Percentiles rank a stretch among this genome's conserved stretches.
These are phyloP conservation scores for Apoda limacodes DNA, from an alignment of 2,888 invertebrate genomes.

Conservation along the genomic window DNA sequence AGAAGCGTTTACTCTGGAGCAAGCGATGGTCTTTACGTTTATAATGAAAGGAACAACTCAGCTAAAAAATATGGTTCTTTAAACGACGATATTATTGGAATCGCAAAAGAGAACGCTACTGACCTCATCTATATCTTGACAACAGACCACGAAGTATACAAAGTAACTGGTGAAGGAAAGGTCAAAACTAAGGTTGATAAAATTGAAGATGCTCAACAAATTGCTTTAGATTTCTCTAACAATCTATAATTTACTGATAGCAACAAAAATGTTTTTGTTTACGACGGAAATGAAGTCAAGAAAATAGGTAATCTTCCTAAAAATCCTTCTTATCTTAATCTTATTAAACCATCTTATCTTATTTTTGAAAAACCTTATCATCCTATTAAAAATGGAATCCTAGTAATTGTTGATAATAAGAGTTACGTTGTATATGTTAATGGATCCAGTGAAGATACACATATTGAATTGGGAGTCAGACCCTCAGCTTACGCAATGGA, in stretches of 20 bases:
- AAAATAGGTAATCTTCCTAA: no score
- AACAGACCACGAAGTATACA: conserved; percentile 33
- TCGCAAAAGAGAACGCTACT: conserved; percentile 16
- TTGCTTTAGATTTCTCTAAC: conserved; percentile 35
- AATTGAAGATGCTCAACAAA: conserved; percentile 33
- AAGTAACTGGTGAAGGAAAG: conserved; percentile 37
- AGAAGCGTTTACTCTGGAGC: conserved; percentile 17
- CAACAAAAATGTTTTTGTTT: no score
- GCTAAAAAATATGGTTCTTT: conserved; percentile 24
- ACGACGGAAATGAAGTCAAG: no score
- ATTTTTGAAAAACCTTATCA: no score
- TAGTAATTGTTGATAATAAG: conserved; percentile 28
- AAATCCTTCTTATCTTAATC: no score
- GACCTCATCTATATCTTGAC: conserved; percentile 39
- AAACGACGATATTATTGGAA: conserved; percentile 22
- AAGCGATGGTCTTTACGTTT: conserved; percentile 19
- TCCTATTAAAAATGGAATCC: conserved; percentile 26
- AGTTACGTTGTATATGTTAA: conserved; percentile 31
- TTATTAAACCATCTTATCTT: no score
- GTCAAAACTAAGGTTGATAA: conserved; percentile 32
- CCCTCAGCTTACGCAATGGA: conserved; percentile 37
- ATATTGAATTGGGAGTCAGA: conserved; percentile 25
- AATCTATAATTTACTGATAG: conserved; percentile 49
- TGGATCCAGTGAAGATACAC: conserved; percentile 26
- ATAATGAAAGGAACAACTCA: conserved; percentile 11